phyloP scores from a whole-genome alignment of 2,113 vertebrate genomes.

The Mesoclemmys tuberculata region DNA sequence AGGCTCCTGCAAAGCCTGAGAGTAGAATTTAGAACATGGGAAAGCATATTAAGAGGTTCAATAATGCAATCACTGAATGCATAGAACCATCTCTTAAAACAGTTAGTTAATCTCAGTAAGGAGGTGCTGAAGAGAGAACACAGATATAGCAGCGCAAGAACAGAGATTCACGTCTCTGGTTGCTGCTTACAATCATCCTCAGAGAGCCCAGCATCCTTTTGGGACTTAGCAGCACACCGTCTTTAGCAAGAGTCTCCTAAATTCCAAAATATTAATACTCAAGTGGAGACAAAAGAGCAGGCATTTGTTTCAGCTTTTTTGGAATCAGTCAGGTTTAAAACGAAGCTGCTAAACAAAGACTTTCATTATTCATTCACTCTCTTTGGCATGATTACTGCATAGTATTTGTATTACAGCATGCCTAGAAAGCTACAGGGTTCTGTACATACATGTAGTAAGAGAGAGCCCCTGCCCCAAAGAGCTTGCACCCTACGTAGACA shows the following conservation, averaged over 20 bases:
- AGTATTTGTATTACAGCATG: neutral
- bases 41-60: neutral
- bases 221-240: rapidly evolving
- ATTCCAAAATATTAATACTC: neutral
- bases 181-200: neutral
- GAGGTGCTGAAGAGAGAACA: neutral
- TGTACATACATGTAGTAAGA: neutral
- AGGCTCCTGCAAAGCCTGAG: neutral
- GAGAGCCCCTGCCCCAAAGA: neutral
- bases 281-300: rapidly evolving
- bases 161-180: neutral
- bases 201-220: neutral
- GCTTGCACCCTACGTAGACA: neutral
- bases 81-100: neutral
- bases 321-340: no score
- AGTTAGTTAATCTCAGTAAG: neutral
- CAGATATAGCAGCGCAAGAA: neutral
- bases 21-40: neutral
- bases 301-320: neutral
- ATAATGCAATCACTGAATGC: neutral
- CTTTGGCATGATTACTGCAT: rapidly evolving
- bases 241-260: rapidly evolving
- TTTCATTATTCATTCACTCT: neutral
- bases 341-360: rapidly evolving
- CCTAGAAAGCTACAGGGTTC: no score